Conservation (phyloP, 2,797 vertebrate species). For the Mus caroli region DNA sequence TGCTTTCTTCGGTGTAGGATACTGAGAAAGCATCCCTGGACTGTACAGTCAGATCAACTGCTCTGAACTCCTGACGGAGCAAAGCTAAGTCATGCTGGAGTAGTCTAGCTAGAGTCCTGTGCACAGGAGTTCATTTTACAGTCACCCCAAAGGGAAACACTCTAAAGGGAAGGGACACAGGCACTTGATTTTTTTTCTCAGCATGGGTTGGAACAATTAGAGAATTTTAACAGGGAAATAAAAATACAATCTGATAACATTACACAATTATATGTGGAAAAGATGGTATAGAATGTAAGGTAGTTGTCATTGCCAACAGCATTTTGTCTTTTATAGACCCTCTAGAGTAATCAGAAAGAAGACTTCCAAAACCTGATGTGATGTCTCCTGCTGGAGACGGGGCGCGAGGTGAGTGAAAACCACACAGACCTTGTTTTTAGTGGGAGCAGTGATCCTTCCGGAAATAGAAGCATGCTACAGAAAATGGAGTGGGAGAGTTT, state of each 20-base stretch:
- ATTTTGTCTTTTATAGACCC: slow-evolving; percentile 79
- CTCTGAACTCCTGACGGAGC: slow-evolving; percentile 20
- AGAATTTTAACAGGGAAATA: slow-evolving; percentile 16
- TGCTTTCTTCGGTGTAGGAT: neutral
- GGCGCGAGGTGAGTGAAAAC: slow-evolving; percentile 75
- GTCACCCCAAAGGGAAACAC: slow-evolving; percentile 1
- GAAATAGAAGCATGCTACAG: slow-evolving; percentile 15
- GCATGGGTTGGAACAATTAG: slow-evolving; percentile 17
- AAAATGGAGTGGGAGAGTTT: slow-evolving; percentile 18
- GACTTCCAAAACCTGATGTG: slow-evolving; percentile 74
- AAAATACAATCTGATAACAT: neutral
- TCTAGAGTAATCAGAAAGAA: slow-evolving; percentile 74
- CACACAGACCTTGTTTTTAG: slow-evolving; percentile 49
- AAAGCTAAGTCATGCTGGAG: neutral
- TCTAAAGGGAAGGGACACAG: neutral
- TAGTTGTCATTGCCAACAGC: slow-evolving; percentile 49
- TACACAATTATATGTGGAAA: slow-evolving; percentile 17
- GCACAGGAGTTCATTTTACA: slow-evolving; percentile 25
- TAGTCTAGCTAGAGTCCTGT: slow-evolving; percentile 8
- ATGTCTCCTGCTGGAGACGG: slow-evolving; percentile 72
- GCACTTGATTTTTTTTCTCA: slow-evolving; percentile 9
- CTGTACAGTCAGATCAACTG: slow-evolving; percentile 2
- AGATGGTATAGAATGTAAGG: slow-evolving; percentile 7
- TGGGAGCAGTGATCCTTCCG: neutral
- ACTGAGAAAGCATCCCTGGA: slow-evolving; percentile 26